phyloP scores from a whole-genome alignment of 2,888 invertebrate species.

The Zhuqinia jingwanae region DNA sequence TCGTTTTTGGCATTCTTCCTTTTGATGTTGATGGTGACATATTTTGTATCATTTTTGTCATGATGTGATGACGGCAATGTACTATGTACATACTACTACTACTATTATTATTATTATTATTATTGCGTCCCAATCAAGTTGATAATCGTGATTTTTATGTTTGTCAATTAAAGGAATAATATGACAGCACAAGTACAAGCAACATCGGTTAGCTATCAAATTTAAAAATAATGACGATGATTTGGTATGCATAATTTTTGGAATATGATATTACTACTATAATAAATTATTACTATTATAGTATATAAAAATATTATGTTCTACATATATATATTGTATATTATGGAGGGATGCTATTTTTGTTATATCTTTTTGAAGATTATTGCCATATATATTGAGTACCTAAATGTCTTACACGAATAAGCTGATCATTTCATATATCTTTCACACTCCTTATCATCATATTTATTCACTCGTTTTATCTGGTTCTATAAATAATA shows the following conservation, averaged over 20 bases:
- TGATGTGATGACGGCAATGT: no score
- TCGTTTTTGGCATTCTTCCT: constrained; percentile 30
- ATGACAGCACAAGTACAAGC: constrained; percentile 34
- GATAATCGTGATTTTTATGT: background rate
- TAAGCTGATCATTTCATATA: no score
- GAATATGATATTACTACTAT: background rate
- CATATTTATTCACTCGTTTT: background rate
- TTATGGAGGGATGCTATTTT: no score
- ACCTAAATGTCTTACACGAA: no score
- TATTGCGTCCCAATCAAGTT: constrained; percentile 35
- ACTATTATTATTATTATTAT: no score
- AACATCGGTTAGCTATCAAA: background rate
- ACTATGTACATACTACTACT: background rate
- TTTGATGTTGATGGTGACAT: constrained; percentile 45
- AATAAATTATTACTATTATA: no score
- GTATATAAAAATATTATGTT: no score
- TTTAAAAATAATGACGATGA: constrained; percentile 2
- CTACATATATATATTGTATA: no score
- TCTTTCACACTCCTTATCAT: constrained; percentile 6
- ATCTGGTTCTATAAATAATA: constrained; percentile 7
- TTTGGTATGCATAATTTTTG: background rate
- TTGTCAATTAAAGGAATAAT: constrained; percentile 42
- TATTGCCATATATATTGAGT: no score
- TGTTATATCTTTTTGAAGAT: no score
- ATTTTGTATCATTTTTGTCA: constrained; percentile 55